Conservation (phyloP, 1,140 invertebrate species). For the Teleopsis dalmanni region DNA sequence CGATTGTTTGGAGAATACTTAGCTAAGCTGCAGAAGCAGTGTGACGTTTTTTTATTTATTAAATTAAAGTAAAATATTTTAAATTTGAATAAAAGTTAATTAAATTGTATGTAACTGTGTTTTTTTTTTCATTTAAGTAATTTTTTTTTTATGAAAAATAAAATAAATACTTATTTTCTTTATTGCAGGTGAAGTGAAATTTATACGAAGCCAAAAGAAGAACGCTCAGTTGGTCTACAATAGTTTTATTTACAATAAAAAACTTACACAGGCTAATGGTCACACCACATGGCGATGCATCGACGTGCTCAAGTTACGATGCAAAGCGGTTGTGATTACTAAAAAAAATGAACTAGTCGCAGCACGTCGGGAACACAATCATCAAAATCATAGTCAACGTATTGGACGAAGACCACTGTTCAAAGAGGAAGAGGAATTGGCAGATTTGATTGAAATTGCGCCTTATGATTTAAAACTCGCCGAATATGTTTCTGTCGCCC, state of each 20-base stretch:
- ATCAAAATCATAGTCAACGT: constrained; percentile 14
- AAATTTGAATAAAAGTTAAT: no score
- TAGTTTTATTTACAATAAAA: constrained; percentile 22
- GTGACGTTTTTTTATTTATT: no score
- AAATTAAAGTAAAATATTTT: no score
- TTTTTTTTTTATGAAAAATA: no score
- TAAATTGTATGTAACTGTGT: no score
- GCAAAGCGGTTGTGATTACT: constrained; percentile 20
- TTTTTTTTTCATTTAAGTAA: no score
- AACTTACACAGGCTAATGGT: constrained; percentile 20
- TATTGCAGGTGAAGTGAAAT: constrained; percentile 13
- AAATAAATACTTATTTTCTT: no score
- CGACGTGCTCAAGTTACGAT: constrained; percentile 17
- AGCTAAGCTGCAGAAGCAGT: no score
- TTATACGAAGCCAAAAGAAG: constrained; percentile 25
- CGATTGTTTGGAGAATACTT: no score
- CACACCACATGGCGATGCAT: constrained; percentile 23
- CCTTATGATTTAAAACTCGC: constrained; percentile 27
- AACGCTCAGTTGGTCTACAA: constrained; percentile 21
- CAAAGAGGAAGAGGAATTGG: constrained; percentile 16
- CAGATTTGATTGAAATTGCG: constrained; percentile 18
- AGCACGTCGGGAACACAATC: constrained; percentile 14
- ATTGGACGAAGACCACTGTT: constrained; percentile 16
- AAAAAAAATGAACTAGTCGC: constrained; percentile 16
- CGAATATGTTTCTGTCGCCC: constrained; percentile 30